These are phyloP conservation scores for Notodonta dromedarius DNA, from an alignment of 2,888 invertebrate genomes.

Conservation along the genomic window DNA sequence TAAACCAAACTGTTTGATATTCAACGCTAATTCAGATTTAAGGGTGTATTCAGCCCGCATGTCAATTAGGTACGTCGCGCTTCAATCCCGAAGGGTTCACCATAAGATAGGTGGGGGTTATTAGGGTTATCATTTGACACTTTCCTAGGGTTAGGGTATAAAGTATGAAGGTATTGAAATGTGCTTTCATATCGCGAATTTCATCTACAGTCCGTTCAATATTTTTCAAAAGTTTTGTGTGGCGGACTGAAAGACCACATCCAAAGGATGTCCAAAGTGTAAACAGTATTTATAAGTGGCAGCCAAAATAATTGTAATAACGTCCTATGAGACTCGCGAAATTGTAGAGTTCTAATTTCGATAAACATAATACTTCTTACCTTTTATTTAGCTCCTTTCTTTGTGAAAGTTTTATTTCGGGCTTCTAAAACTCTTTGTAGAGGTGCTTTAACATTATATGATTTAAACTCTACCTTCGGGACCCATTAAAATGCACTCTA, in stretches of 20 bases:
- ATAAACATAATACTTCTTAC: too few relatives aligned
- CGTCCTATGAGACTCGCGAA: too few relatives aligned
- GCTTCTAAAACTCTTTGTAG: too few relatives aligned
- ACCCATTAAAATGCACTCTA: background rate
- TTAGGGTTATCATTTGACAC: background rate
- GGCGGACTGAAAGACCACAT: too few relatives aligned
- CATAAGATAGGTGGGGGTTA: background rate
- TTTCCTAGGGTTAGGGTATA: background rate
- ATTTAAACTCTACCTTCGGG: background rate
- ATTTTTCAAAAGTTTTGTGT: too few relatives aligned
- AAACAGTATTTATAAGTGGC: too few relatives aligned
- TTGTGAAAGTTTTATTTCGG: too few relatives aligned
- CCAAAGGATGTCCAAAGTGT: too few relatives aligned
- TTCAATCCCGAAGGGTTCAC: background rate
- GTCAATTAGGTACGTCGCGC: background rate
- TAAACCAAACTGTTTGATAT: background rate
- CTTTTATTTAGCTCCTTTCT: too few relatives aligned
- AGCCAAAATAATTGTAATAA: too few relatives aligned
- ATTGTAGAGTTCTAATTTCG: too few relatives aligned
- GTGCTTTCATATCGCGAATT: background rate
- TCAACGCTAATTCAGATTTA: background rate
- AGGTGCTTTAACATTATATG: background rate
- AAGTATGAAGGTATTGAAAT: background rate
- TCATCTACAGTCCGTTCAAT: too few relatives aligned
- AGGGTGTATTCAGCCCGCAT: background rate